A percentile compares a stretch with the other conserved stretches of the same genome.
These are phyloP conservation scores for Rhingia rostrata DNA, from an alignment of 2,888 invertebrate species.

Conservation along the genomic window DNA sequence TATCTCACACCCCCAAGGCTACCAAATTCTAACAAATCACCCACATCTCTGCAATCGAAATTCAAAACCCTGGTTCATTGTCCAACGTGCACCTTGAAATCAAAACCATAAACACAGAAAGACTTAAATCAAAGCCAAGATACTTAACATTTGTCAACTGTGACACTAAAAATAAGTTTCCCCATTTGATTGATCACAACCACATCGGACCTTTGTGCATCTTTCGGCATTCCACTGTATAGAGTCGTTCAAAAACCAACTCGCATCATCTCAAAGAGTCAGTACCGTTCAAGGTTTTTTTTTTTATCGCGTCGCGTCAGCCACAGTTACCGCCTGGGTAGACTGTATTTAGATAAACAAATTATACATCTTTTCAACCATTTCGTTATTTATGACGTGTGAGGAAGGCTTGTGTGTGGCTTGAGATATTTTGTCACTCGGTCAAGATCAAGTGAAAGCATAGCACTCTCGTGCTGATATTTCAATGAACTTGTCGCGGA, in stretches of 20 bases:
- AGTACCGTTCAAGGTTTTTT: slow-evolving; percentile 58
- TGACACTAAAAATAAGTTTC: slow-evolving; percentile 27
- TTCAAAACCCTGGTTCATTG: slow-evolving; percentile 46
- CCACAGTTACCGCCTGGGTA: neutral
- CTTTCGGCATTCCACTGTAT: slow-evolving; percentile 49
- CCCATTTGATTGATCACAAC: slow-evolving; percentile 49
- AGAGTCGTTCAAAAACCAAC: slow-evolving; percentile 1
- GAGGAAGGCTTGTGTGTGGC: slow-evolving; percentile 16
- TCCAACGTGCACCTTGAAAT: slow-evolving; percentile 40
- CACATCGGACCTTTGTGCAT: slow-evolving; percentile 31
- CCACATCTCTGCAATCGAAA: slow-evolving; percentile 19
- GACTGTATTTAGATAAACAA: slow-evolving; percentile 13
- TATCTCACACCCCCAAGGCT: neutral
- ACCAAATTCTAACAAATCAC: slow-evolving; percentile 37
- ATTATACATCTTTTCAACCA: slow-evolving; percentile 23
- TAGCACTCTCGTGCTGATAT: slow-evolving; percentile 18
- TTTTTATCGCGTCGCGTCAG: slow-evolving; percentile 18
- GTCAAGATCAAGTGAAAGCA: slow-evolving; percentile 71
- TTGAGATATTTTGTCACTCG: slow-evolving; percentile 50
- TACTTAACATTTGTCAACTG: slow-evolving; percentile 61
- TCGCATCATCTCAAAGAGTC: slow-evolving; percentile 56
- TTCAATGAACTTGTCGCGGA: slow-evolving; percentile 43
- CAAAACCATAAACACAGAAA: slow-evolving; percentile 10
- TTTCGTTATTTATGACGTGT: neutral
- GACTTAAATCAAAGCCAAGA: slow-evolving; percentile 13